Conservation (phyloP, 2,888 invertebrate species). For the Hetaerina titia region DNA sequence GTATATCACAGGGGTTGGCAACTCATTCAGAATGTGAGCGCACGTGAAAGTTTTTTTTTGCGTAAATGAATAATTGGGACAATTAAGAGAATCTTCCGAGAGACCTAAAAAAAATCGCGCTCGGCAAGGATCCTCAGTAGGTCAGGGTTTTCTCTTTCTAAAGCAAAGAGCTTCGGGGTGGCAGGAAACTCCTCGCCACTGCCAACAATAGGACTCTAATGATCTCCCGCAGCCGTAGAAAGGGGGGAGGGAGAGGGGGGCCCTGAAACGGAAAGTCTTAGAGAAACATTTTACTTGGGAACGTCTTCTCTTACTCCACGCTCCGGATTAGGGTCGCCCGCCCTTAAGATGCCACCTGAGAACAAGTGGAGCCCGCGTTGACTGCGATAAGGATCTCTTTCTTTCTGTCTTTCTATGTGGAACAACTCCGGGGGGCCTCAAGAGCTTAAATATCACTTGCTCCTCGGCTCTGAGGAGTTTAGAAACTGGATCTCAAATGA, state of each 20-base stretch:
- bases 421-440: neutral
- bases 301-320: neutral
- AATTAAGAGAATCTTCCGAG: neutral
- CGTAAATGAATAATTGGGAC: conserved; percentile 18
- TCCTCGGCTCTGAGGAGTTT: neutral
- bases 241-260: neutral
- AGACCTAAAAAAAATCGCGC: neutral
- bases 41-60: neutral
- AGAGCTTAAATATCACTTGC: neutral
- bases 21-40: neutral
- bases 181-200: neutral
- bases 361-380: neutral
- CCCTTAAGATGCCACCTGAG: neutral
- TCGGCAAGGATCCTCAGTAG: conserved; percentile 37
- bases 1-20: neutral
- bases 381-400: neutral
- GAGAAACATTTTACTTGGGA: neutral
- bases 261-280: neutral
- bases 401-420: neutral
- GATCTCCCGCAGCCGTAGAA: neutral
- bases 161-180: neutral
- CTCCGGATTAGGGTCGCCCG: neutral
- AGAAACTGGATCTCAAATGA: neutral
- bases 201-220: conserved; percentile 32
- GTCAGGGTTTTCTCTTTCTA: conserved; percentile 61